phyloP scores from a whole-genome alignment of 2,113 vertebrate species.

The Condylura cristata region DNA sequence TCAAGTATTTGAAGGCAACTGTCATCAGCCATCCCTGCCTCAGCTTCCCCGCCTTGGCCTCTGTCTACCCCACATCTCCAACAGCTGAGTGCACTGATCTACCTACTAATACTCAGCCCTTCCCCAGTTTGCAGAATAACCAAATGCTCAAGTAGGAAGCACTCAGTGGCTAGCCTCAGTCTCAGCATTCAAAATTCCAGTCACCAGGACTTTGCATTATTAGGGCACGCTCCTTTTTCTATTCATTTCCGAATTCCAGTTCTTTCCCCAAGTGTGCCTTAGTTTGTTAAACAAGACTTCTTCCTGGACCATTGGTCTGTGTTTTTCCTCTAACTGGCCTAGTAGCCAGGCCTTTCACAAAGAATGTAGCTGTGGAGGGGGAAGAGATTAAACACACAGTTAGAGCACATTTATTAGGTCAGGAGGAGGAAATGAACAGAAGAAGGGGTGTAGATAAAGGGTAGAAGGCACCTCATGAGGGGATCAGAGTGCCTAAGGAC shows the following conservation, averaged over 20 bases:
- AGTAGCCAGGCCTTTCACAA: background rate
- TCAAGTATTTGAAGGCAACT: slow-evolving; percentile 11
- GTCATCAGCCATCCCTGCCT: background rate
- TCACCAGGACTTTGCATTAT: background rate
- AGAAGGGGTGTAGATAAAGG: background rate
- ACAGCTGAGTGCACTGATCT: background rate
- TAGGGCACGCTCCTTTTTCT: background rate
- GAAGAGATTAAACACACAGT: background rate
- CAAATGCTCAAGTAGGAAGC: background rate
- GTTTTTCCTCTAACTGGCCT: background rate
- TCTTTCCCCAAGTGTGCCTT: background rate
- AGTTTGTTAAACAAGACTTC: background rate
- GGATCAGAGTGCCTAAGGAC: background rate
- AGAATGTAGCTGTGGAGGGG: background rate
- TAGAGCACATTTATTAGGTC: background rate
- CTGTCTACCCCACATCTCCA: background rate
- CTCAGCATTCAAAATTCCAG: background rate
- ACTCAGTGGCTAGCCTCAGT: background rate
- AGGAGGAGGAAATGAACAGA: background rate
- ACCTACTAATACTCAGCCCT: background rate
- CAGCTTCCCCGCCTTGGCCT: background rate
- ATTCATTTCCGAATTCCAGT: background rate
- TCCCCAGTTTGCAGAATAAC: background rate
- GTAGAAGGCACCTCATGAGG: background rate
- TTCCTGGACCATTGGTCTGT: background rate